Conservation (phyloP, 2,113 vertebrate species). For the Gnathonemus longibarbis region DNA sequence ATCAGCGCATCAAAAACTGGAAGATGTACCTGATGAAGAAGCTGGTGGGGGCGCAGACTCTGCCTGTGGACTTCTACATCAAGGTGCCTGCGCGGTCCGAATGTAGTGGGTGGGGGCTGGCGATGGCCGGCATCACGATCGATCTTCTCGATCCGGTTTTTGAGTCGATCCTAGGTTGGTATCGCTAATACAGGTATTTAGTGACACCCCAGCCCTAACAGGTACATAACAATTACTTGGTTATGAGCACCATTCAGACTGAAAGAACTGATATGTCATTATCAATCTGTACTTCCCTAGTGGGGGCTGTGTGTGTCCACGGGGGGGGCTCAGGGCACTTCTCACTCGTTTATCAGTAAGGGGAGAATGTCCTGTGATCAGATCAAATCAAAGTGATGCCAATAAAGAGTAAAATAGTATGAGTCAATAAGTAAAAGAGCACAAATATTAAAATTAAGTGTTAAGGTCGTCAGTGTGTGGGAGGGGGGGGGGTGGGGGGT, state of each 20-base stretch:
- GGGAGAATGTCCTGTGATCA: not conserved
- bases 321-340: not conserved
- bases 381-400: not conserved
- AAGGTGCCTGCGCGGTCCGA: constrained; percentile 65
- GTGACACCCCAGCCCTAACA: not conserved
- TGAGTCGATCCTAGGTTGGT: not conserved
- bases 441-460: not conserved
- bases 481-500: not conserved
- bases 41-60: constrained; percentile 77
- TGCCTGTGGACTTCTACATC: constrained; percentile 86
- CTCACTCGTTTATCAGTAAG: not conserved
- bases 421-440: not conserved
- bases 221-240: not conserved
- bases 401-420: not conserved
- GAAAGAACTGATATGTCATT: not conserved
- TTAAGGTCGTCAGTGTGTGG: not conserved
- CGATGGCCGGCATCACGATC: not conserved
- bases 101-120: not conserved
- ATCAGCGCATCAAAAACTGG: constrained; percentile 68
- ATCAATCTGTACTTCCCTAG: not conserved
- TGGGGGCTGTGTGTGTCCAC: not conserved
- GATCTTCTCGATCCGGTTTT: not conserved
- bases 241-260: not conserved
- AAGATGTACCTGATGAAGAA: constrained; percentile 85
- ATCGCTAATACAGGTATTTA: not conserved